Evolutionary conservation across 2,888 invertebrate genomes (phyloP).

Genomic region (Micoletzkya japonica): DNA sequence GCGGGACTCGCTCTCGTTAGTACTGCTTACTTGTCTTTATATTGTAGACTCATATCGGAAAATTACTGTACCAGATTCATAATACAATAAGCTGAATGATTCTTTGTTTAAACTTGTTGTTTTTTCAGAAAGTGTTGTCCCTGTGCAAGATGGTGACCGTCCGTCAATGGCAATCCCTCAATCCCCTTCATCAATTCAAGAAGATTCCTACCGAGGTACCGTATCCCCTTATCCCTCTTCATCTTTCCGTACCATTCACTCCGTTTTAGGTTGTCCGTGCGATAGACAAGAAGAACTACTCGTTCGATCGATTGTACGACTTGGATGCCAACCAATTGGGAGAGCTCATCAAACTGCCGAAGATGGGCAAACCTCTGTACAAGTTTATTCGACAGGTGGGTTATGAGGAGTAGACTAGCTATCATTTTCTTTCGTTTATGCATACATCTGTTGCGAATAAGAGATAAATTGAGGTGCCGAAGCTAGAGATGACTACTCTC

Average conservation of each 20-base stretch:
- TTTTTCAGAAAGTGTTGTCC: conserved; percentile 80
- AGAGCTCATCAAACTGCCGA: conserved; percentile 86
- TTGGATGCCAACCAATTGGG: conserved; percentile 93
- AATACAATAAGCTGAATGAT: neutral
- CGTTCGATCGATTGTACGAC: conserved; percentile 79
- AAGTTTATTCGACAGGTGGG: conserved; percentile 85
- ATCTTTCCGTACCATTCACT: neutral
- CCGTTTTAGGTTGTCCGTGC: conserved; percentile 78
- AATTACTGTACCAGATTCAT: neutral
- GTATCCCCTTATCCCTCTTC: neutral
- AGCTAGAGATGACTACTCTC: conserved; percentile 90
- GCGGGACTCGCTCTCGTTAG: conserved; percentile 81
- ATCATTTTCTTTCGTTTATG: too few species aligned
- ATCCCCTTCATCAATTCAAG: conserved; percentile 87
- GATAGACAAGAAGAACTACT: conserved; percentile 85
- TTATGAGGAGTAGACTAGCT: too few species aligned
- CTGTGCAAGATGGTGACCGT: conserved; percentile 98
- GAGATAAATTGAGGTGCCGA: conserved; percentile 75
- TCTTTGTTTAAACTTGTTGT: neutral
- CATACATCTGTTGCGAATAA: neutral
- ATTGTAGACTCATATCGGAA: neutral
- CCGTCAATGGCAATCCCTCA: conserved; percentile 95
- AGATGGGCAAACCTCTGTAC: conserved; percentile 90
- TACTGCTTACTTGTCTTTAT: neutral
- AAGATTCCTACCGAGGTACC: conserved; percentile 81